Evolutionary conservation across 2,797 vertebrate species (phyloP).

Genomic region (Phaenicophaeus curvirostris): DNA sequence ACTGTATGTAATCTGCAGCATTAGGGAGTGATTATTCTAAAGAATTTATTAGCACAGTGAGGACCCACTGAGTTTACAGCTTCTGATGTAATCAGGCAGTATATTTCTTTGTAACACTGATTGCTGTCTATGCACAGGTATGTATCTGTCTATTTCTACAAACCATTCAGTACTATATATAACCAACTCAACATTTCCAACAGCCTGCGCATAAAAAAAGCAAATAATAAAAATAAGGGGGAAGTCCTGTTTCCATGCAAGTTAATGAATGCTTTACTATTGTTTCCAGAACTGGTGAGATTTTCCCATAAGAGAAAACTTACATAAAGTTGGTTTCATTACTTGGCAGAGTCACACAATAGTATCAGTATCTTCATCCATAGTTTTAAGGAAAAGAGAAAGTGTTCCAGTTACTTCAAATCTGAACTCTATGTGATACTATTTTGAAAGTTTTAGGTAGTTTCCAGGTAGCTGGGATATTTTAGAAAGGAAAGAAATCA

Average conservation of each 20-base stretch:
- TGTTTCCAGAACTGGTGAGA: neutral
- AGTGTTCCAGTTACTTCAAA: neutral
- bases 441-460: neutral
- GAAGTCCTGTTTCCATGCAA: conserved; percentile 10
- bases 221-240: neutral
- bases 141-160: neutral
- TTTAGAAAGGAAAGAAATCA: neutral
- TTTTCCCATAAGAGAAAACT: neutral
- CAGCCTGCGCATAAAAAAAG: neutral
- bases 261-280: neutral
- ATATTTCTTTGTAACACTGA: neutral
- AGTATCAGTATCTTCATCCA: neutral
- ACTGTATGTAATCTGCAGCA: neutral
- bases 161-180: too few relatives aligned
- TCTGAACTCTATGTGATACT: neutral
- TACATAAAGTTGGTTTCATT: neutral
- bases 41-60: neutral
- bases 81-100: neutral
- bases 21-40: neutral
- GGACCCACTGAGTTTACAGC: neutral
- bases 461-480: neutral
- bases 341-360: neutral
- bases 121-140: neutral
- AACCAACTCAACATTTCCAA: neutral
- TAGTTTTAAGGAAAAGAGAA: neutral